Evolutionary conservation across 2,888 invertebrate species (phyloP).

Genomic region (Drosophila silvestris): DNA sequence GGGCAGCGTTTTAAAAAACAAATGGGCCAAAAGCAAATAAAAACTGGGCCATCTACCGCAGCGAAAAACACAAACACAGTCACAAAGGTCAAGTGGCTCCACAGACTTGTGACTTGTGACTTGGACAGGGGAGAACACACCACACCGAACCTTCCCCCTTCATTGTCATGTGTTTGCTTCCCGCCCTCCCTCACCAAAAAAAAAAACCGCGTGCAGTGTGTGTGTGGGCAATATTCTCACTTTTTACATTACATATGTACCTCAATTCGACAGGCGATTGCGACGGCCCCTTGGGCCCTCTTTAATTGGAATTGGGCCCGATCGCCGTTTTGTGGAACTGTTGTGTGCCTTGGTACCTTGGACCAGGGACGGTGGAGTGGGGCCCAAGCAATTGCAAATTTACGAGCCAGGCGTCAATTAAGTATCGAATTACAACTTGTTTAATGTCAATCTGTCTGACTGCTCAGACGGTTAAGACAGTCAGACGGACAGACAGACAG

Average conservation of each 20-base stretch:
- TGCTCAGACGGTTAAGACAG: conserved; percentile 13
- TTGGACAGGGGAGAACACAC: background rate
- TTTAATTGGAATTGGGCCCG: conserved; percentile 75
- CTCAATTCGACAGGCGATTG: conserved; percentile 78
- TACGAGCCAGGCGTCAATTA: conserved; percentile 85
- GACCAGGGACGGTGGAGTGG: background rate
- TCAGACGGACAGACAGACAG: background rate
- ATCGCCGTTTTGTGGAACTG: conserved; percentile 39
- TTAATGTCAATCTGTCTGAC: conserved; percentile 83
- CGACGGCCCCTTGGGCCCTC: conserved; percentile 77
- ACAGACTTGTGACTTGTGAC: conserved; percentile 29
- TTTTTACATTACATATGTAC: conserved; percentile 74
- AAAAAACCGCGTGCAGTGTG: conserved; percentile 16
- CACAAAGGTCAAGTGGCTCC: conserved; percentile 58
- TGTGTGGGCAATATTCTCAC: conserved; percentile 75
- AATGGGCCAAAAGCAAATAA: conserved; percentile 70
- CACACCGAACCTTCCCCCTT: background rate
- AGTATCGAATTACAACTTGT: conserved; percentile 86
- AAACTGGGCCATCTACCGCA: conserved; percentile 71
- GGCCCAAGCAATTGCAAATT: conserved; percentile 81
- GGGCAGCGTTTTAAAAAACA: conserved; percentile 54
- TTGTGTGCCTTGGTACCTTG: conserved; percentile 12
- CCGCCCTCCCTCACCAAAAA: background rate
- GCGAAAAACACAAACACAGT: conserved; percentile 44
- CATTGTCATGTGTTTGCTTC: background rate